These are phyloP conservation scores for Pardalotus punctatus DNA, from an alignment of 2,113 vertebrate species.

Conservation along the genomic window DNA sequence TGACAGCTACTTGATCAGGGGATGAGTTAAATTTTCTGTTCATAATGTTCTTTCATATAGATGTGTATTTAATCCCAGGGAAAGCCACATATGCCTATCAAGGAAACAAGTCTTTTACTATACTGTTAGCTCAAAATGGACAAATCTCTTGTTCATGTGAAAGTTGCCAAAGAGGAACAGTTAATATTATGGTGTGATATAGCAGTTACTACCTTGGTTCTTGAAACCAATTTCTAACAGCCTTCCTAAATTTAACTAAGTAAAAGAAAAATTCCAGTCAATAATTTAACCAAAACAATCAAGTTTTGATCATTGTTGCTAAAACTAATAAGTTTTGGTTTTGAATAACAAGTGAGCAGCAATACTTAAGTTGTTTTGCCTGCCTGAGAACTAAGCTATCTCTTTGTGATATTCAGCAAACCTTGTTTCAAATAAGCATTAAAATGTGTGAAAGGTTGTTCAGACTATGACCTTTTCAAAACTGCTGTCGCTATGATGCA, in stretches of 20 bases:
- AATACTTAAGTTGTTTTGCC: background rate
- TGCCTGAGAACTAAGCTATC: background rate
- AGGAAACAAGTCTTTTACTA: background rate
- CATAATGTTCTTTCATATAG: background rate
- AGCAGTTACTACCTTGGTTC: background rate
- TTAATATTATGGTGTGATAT: background rate
- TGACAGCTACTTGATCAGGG: background rate
- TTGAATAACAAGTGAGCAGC: background rate
- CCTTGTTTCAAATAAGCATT: background rate
- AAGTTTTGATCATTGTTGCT: background rate
- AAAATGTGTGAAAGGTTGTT: background rate
- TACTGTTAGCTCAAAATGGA: background rate
- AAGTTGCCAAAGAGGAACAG: background rate
- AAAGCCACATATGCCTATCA: background rate
- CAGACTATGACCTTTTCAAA: conserved; percentile 30
- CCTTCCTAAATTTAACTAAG: background rate
- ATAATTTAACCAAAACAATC: background rate
- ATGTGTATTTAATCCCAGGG: background rate
- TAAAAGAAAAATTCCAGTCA: background rate
- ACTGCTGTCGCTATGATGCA: background rate
- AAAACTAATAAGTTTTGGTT: background rate
- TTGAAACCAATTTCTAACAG: background rate
- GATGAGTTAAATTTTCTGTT: background rate
- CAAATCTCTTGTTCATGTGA: background rate
- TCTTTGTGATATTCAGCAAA: background rate